Evolutionary conservation across 2,888 invertebrate species (phyloP).

Genomic region (Trachelus troglodyta): DNA sequence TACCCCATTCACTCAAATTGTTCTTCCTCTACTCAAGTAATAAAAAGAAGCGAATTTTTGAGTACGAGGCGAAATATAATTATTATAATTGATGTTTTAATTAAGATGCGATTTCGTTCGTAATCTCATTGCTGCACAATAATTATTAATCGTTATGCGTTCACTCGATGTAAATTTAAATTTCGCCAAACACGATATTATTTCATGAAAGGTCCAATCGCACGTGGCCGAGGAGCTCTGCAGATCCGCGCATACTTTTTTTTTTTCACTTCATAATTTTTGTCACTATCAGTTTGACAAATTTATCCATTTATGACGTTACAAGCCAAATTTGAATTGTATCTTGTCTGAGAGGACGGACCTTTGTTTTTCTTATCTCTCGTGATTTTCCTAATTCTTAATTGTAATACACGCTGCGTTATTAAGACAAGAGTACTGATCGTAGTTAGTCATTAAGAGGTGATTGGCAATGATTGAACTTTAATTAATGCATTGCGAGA

Average conservation of each 20-base stretch:
- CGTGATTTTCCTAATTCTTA: background rate
- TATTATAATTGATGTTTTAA: background rate
- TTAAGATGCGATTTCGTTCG: background rate
- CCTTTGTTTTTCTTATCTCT: background rate
- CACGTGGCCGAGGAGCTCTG: background rate
- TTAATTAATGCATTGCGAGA: background rate
- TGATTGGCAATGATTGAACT: too few species aligned
- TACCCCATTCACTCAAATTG: background rate
- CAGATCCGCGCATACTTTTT: background rate
- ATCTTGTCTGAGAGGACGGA: too few species aligned
- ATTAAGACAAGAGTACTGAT: background rate
- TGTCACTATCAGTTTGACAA: background rate
- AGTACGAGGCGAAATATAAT: background rate
- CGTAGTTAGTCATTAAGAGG: background rate
- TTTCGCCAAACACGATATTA: background rate
- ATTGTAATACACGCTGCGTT: background rate
- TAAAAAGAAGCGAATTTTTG: background rate
- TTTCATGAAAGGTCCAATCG: background rate
- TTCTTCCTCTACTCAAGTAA: background rate
- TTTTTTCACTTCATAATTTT: too few species aligned
- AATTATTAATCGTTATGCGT: background rate
- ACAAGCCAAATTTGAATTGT: background rate
- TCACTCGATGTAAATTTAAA: background rate
- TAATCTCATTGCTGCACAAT: background rate
- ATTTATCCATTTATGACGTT: too few species aligned